phyloP scores from a whole-genome alignment of 1,140 invertebrate genomes.

The Berghia stephanieae region DNA sequence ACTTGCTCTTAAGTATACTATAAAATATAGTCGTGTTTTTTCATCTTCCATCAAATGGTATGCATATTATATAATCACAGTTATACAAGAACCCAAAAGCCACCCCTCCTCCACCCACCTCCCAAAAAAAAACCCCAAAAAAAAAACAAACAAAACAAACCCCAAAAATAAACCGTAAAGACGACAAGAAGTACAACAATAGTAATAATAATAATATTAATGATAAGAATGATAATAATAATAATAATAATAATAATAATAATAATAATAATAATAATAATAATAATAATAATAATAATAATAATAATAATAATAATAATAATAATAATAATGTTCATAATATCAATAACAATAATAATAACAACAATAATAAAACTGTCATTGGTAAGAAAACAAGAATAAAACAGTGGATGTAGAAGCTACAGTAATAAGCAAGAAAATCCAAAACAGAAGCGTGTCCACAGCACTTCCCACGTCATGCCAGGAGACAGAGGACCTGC shows the following conservation, averaged over 20 bases:
- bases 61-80: no score
- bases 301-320: conserved; percentile 35
- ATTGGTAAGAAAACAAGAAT: conserved; percentile 36
- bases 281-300: not conserved
- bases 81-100: no score
- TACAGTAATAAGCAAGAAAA: conserved; percentile 40
- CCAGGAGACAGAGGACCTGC: conserved; percentile 38
- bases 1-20: no score
- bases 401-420: conserved; percentile 38
- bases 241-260: not conserved
- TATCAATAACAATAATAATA: not conserved
- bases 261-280: not conserved
- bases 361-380: not conserved
- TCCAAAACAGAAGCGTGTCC: conserved; percentile 43
- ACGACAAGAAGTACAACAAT: no score
- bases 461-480: conserved; percentile 39
- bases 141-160: no score
- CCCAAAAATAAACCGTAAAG: no score
- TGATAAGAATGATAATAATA: not conserved
- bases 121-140: no score
- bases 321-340: not conserved
- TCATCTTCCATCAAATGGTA: no score
- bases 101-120: no score
- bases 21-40: no score
- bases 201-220: not conserved